Evolutionary conservation across 1,140 invertebrate species (phyloP).

Genomic region (Conopomorpha cramerella): DNA sequence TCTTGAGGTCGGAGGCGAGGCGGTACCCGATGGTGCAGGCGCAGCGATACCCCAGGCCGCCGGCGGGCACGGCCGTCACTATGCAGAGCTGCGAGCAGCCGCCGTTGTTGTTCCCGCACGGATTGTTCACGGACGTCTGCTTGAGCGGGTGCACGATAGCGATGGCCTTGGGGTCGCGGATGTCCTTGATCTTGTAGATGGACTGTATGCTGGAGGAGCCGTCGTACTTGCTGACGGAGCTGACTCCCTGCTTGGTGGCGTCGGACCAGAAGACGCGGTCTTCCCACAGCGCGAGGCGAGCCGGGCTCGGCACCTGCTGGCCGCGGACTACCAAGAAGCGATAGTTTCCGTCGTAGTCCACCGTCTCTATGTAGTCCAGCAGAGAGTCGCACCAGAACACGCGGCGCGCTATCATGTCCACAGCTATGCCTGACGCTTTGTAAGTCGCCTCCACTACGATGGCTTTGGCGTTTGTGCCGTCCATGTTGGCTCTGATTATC

Average conservation of each 20-base stretch:
- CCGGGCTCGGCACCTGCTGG: constrained; percentile 84
- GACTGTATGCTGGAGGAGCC: constrained; percentile 75
- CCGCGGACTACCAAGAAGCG: constrained; percentile 80
- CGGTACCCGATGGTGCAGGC: constrained; percentile 92
- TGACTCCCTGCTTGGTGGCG: constrained; percentile 91
- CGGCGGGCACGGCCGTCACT: constrained; percentile 77
- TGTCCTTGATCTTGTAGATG: constrained; percentile 79
- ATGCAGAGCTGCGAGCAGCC: constrained; percentile 96
- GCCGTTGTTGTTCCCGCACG: constrained; percentile 88
- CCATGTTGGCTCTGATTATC: constrained; percentile 88
- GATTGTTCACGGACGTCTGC: constrained; percentile 80
- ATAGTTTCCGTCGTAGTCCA: constrained; percentile 89
- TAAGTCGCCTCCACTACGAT: constrained; percentile 92
- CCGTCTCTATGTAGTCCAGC: constrained; percentile 96
- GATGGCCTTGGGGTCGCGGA: constrained; percentile 83
- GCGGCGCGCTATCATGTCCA: constrained; percentile 84
- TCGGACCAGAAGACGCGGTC: constrained; percentile 95
- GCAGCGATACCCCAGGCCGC: constrained; percentile 87
- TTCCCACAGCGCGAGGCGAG: constrained; percentile 86
- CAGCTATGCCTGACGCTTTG: constrained; percentile 83
- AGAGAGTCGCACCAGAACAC: constrained; percentile 97
- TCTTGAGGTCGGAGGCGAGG: constrained; percentile 74
- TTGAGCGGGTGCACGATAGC: constrained; percentile 79
- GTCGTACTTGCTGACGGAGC: constrained; percentile 89
- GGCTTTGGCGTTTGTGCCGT: constrained; percentile 78